Conservation (phyloP, 2,113 vertebrate species). For the Peromyscus maniculatus region DNA sequence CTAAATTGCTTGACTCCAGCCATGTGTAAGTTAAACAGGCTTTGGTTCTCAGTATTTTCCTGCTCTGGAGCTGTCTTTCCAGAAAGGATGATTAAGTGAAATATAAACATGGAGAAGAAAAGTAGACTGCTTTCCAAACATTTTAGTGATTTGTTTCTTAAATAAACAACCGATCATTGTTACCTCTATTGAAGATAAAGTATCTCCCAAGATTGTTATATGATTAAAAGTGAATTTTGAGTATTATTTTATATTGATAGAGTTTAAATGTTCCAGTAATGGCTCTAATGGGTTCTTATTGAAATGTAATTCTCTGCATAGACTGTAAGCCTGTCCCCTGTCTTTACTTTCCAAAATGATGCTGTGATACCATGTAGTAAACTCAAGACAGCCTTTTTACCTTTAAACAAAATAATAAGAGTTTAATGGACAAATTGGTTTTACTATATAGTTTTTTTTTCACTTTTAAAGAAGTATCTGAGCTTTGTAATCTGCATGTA, state of each 20-base stretch:
- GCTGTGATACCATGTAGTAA: slow-evolving; percentile 62
- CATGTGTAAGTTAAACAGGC: slow-evolving; percentile 89
- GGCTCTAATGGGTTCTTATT: slow-evolving; percentile 82
- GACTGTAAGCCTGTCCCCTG: slow-evolving; percentile 66
- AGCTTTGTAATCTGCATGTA: slow-evolving; percentile 25
- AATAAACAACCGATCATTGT: slow-evolving; percentile 89
- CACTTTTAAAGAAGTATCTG: background rate
- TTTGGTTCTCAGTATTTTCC: slow-evolving; percentile 86
- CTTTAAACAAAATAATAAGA: background rate
- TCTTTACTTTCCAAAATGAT: slow-evolving; percentile 73
- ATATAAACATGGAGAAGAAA: slow-evolving; percentile 89
- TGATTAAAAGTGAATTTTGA: slow-evolving; percentile 85
- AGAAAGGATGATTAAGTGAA: slow-evolving; percentile 89
- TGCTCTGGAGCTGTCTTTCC: slow-evolving; percentile 88
- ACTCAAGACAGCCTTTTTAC: slow-evolving; percentile 3
- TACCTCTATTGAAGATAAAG: slow-evolving; percentile 86
- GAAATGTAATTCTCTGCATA: slow-evolving; percentile 82
- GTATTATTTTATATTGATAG: slow-evolving; percentile 84
- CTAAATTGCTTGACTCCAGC: slow-evolving; percentile 88
- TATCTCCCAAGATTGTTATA: slow-evolving; percentile 82
- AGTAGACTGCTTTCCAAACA: slow-evolving; percentile 90
- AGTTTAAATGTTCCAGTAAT: slow-evolving; percentile 86
- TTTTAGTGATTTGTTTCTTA: slow-evolving; percentile 85
- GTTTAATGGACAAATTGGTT: slow-evolving; percentile 62
- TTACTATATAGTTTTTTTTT: background rate